phyloP scores from a whole-genome alignment of 2,113 vertebrate species.

The Burhinus oedicnemus region DNA sequence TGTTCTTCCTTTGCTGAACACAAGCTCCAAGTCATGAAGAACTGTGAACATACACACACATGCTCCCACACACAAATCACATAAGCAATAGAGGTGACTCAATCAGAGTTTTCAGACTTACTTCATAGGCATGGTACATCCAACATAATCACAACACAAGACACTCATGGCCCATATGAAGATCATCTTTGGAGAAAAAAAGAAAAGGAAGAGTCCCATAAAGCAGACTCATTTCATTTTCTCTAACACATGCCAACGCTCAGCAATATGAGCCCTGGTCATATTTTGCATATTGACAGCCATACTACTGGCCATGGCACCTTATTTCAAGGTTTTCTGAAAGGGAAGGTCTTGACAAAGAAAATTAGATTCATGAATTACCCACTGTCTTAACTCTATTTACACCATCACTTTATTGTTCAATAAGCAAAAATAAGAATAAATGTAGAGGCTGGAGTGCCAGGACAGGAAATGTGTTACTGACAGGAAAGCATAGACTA shows the following conservation, averaged over 20 bases:
- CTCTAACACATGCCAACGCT: not conserved
- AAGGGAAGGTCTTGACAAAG: not conserved
- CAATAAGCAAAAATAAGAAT: not conserved
- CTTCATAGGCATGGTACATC: not conserved
- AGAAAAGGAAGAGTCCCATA: not conserved
- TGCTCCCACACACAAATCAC: accelerated
- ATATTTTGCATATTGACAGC: not conserved
- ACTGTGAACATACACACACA: not conserved
- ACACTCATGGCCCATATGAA: not conserved
- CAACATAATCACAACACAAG: not conserved
- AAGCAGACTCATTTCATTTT: not conserved
- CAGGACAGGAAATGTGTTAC: not conserved
- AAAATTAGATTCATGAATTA: not conserved
- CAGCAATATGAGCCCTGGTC: not conserved
- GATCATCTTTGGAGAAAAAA: not conserved
- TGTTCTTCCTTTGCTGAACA: not conserved
- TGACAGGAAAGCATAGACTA: not conserved
- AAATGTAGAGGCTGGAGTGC: not conserved
- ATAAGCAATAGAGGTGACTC: not conserved
- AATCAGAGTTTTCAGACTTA: not conserved
- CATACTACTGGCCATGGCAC: not conserved
- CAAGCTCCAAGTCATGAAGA: not conserved
- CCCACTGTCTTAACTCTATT: not conserved
- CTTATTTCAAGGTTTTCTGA: not conserved
- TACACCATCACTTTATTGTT: not conserved